Base-by-base conservation (phyloP, 2,797 vertebrate species). In the Enteromius fasciolatus region DNA sequence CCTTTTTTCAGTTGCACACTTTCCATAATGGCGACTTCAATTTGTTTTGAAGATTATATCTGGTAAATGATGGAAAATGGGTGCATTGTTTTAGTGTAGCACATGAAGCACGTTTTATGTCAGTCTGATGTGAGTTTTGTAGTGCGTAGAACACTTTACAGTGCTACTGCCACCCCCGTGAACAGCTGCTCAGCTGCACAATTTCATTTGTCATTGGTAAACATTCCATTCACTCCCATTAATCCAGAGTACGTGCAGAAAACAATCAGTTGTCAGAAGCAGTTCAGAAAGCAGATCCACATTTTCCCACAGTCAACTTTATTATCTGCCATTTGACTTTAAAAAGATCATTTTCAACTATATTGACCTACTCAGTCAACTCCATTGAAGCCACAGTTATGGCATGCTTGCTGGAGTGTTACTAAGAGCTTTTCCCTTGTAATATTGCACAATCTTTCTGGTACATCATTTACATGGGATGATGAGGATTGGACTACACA, bases 141-240 rank as follows among this genome's bases (percentile, higher is more conserved):
- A 50, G 59, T 50, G 28, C 64, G 15, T 28, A 12, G 14, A 74
- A 64, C 28, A 73, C 57, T 74, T 74, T 7, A 48, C 28, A 20
- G 20, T 11, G 57, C 20, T 63, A 50, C 79, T 39, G 28, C 12
- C 39, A 8, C 4, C 54, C 50, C 14, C 23, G 4, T 48, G 1
- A 82, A 76, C 81, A 76, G 73, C 63, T 82, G 81, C 36, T 82
- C 36, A 59, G 73, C 72, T 76, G 48, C 48, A 67, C 76, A 44
- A 23, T 82, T 44, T 57, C 0, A 75, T 82, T 76, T 82, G 72
- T 82, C 80, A 66, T 57, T 76, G 72, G 72, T 76, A 82, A 76
- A 82, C 80, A 82, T 82, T 59, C 63, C 64, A 23, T 76, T 82
- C 61, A 67, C 50, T 82, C 18, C 18, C 64, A 61, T 59, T 76